Percentiles rank a stretch among this genome's conserved stretches.
phyloP scores from a whole-genome alignment of 2,113 vertebrate genomes.

The Oxyruncus cristatus region DNA sequence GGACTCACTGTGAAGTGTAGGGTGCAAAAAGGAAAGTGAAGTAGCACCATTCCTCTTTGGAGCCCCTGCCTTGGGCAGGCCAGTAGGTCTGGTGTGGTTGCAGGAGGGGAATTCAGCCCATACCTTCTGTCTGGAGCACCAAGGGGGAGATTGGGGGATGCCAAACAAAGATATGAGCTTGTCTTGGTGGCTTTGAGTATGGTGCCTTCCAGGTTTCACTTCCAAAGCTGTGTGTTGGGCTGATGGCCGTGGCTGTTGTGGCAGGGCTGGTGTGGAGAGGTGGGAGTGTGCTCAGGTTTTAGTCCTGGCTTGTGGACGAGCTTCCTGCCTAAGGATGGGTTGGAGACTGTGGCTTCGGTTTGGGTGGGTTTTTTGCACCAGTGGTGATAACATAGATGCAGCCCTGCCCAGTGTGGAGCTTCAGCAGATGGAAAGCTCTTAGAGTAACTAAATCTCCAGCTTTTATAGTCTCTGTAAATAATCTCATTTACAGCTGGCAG shows the following conservation, averaged over 20 bases:
- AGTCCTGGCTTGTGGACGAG: neutral
- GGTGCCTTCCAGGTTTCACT: neutral
- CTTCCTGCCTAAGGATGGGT: neutral
- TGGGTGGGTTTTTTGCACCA: neutral
- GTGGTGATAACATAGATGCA: neutral
- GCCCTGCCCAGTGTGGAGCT: neutral
- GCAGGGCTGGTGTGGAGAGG: neutral
- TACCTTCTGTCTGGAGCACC: neutral
- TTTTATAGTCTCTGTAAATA: slow-evolving; percentile 2
- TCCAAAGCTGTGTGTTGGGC: neutral
- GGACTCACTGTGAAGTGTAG: rapidly evolving
- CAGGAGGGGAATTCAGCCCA: neutral
- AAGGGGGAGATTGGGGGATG: too few species aligned
- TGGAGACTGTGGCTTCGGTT: neutral
- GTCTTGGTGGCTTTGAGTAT: neutral
- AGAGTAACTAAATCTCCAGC: neutral
- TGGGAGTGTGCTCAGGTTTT: neutral
- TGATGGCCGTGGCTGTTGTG: neutral
- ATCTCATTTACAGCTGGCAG: slow-evolving; percentile 9
- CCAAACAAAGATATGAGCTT: neutral
- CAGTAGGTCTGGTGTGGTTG: neutral
- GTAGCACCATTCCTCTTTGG: neutral
- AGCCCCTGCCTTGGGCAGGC: neutral
- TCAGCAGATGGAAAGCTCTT: neutral
- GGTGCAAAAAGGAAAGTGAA: neutral